Base-by-base conservation (phyloP, 2,113 vertebrate genomes). In the Trachemys scripta region DNA sequence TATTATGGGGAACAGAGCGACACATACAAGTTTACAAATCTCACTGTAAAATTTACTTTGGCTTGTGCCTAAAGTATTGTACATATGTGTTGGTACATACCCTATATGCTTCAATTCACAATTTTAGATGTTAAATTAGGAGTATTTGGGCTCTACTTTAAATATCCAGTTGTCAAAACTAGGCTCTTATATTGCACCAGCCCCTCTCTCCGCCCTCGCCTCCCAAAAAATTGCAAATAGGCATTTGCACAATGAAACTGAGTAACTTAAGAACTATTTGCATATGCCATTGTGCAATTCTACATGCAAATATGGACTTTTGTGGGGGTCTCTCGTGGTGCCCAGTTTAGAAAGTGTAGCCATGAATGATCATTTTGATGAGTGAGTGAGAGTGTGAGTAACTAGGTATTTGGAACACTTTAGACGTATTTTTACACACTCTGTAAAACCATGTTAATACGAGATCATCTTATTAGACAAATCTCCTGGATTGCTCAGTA, bases 401-500 rank as follows among this genome's bases (percentile, higher is more conserved):
- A 91, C 86, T 87, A 72, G 17, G n/a, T 96, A 91, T 97, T 96
- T 97, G 84, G 89, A 92, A 95, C 94, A 92, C 94, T 97, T 88
- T 9, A 96, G 86, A 96, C 75, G 38, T 72, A 90, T 59, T 93
- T 88, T 88, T 97, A 96, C 96, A 97, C 94, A 93, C 92, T 94
- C 93, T 94, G 82, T 81, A 95, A 87, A 96, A 96, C 7, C 78
- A 79, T 85, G 76, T 96, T 96, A 96, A 84, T 88, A 94, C n/a
- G 94, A 95, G 69, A 91, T 94, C 95, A 87, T 95, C 88, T 90
- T 95, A 87, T 95, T 96, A 96, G 59, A 82, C 89, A 75, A 96
- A 92, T 59, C 24, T 96, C 97, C 97, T 97, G 89, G 97, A 83
- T 97, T 97, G 75, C 80, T 93, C 95, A 93, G 81, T 90, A 95